Evolutionary conservation across 2,113 vertebrate genomes (phyloP).

Genomic region (Lepus europaeus): DNA sequence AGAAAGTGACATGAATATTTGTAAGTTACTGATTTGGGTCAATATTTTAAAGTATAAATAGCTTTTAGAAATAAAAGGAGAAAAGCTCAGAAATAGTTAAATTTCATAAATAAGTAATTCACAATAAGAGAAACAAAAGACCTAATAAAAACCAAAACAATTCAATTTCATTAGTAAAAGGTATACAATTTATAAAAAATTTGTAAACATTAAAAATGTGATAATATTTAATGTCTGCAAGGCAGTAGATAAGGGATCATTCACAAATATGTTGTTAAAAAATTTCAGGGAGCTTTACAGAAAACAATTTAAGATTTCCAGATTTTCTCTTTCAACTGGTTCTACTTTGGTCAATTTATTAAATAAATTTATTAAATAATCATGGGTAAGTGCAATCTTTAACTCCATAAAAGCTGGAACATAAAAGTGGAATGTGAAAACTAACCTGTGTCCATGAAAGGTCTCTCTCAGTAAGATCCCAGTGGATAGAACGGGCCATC

Average conservation of each 20-base stretch:
- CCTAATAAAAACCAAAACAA: background rate
- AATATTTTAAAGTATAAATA: background rate
- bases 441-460: background rate
- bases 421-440: slow-evolving; percentile 24
- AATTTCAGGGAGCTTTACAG: background rate
- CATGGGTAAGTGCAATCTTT: background rate
- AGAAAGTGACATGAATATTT: background rate
- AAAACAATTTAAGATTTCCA: background rate
- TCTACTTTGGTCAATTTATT: slow-evolving; percentile 7
- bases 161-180: background rate
- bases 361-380: background rate
- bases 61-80: background rate
- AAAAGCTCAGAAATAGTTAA: background rate
- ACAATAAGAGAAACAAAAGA: slow-evolving; percentile 7
- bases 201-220: background rate
- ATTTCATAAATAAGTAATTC: slow-evolving; percentile 9
- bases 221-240: background rate
- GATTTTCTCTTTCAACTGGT: background rate
- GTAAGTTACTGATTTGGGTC: background rate
- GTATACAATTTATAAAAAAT: background rate
- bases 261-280: slow-evolving; percentile 17
- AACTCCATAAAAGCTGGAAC: background rate
- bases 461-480: too few relatives aligned
- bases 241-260: background rate
- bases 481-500: too few relatives aligned